Evolutionary conservation across 2,797 vertebrate genomes (phyloP).

Genomic region (Microctenopoma lineatum): DNA sequence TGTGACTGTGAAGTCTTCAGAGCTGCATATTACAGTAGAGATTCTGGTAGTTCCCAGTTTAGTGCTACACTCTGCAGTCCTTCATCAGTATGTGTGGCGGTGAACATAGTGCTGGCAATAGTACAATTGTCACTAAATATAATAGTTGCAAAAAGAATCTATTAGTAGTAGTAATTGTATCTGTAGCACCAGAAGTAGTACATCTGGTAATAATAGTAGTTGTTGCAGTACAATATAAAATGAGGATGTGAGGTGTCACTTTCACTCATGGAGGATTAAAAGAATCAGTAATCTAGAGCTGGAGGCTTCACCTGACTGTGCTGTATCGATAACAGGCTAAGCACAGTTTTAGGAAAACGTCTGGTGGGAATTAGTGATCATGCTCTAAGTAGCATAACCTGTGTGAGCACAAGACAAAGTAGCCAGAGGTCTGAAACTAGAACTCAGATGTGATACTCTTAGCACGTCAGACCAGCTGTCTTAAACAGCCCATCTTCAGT

Average conservation of each 20-base stretch:
- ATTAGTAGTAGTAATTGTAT: too few relatives aligned
- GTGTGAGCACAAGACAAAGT: not conserved
- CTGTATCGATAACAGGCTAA: slow-evolving; percentile 9
- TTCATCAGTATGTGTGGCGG: too few relatives aligned
- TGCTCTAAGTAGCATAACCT: not conserved
- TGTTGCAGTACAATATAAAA: not conserved
- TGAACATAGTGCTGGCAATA: too few relatives aligned
- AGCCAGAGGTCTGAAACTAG: slow-evolving; percentile 21
- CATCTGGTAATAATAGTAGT: not conserved
- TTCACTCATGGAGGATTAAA: slow-evolving; percentile 5
- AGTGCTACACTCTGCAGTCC: too few relatives aligned
- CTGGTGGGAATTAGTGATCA: not conserved
- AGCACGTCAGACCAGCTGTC: slow-evolving; percentile 58
- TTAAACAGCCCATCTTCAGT: slow-evolving; percentile 11
- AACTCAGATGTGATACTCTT: slow-evolving; percentile 37
- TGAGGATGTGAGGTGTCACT: not conserved
- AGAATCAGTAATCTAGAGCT: slow-evolving; percentile 13
- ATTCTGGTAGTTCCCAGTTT: not conserved
- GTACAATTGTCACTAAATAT: too few relatives aligned
- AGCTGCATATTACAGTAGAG: too few relatives aligned
- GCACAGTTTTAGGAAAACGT: not conserved
- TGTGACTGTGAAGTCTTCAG: not conserved
- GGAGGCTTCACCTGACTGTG: slow-evolving; percentile 25
- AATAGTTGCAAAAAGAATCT: too few relatives aligned
- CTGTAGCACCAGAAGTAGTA: not conserved